Evolutionary conservation across 2,113 vertebrate genomes (phyloP).

Genomic region (Ondatra zibethicus): DNA sequence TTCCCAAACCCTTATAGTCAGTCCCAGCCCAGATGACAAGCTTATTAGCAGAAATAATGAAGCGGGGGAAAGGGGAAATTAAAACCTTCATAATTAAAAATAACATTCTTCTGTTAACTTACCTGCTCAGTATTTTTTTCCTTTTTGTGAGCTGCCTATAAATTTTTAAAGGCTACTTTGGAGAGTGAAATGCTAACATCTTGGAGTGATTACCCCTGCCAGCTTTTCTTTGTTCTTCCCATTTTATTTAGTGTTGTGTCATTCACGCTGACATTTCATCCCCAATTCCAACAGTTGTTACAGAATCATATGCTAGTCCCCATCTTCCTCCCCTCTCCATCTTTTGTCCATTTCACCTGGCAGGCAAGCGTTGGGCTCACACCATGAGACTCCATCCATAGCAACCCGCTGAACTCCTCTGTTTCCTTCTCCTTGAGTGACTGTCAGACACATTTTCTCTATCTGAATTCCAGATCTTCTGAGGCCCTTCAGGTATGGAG

Average conservation of each 20-base stretch:
- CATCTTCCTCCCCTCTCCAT: not conserved
- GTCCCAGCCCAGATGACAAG: constrained; percentile 61
- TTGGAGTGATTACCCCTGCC: constrained; percentile 64
- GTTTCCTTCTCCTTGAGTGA: not conserved
- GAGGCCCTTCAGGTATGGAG: not conserved
- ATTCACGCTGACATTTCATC: constrained; percentile 32
- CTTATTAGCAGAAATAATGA: constrained; percentile 76
- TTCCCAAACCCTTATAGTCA: constrained; percentile 62
- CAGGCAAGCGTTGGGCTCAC: not conserved
- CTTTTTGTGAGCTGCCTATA: constrained; percentile 49
- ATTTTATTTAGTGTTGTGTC: not conserved
- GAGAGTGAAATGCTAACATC: constrained; percentile 68
- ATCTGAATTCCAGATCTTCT: not conserved
- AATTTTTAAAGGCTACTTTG: constrained; percentile 57
- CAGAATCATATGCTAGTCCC: not conserved
- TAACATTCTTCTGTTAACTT: constrained; percentile 62
- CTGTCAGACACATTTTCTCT: not conserved
- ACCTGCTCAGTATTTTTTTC: constrained; percentile 66
- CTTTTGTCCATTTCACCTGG: too few relatives aligned
- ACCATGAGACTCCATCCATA: not conserved
- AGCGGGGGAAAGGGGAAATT: constrained; percentile 50
- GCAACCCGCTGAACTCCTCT: not conserved
- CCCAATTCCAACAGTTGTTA: not conserved
- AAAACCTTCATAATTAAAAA: constrained; percentile 77
- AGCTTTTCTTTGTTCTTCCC: not conserved